Base-by-base conservation (phyloP, 64 coral and sea anemone species). In the Pachyseris speciosa region DNA sequence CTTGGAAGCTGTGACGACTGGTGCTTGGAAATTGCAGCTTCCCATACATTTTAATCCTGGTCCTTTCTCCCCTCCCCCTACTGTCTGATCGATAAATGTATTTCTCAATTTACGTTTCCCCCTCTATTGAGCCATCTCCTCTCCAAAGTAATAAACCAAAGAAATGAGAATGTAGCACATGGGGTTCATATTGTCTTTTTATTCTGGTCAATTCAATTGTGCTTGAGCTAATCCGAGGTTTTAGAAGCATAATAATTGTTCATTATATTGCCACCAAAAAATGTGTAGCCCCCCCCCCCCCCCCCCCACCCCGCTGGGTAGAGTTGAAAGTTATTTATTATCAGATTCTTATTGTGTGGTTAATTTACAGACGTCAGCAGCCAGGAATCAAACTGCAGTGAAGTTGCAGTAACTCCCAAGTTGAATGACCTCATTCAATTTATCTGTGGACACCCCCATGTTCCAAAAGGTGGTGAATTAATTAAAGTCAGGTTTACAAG, bases 401-500 rank as follows among this genome's bases (percentile, higher is more conserved):
- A 37, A 37, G 20, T 75, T 11, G 20, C 28, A 40, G 47, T 19
- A 15, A 42, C 12, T 48, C 74, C 74, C 16, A 77, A 38, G 41
- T 48, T 40, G 37, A 45, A 77, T 38, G 41, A 77, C 47, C 74
- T 45, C 25, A 28, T 77, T 38, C 74, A 77, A 47, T 77, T 77
- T 77, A 77, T 45, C 26, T 77, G 74, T 77, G 74, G 34, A 42
- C 33, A 45, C 20, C 74, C 72, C 42, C 47, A 77, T 45, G 37
- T 77, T 77, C 74, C 74, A 44, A 45, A 40, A 77, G 47, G 47
- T 49, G 74, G 42, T n/a, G 47, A 43, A 11, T 28, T 47, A 27
- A 77, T 77, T 15, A 38, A 77, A 44, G 74, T 77, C 37, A 40
- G 47, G n/a, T 77, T 77, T 77, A 77, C 41, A 15, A 42, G 37